Conservation (phyloP, 2,113 vertebrate genomes). For the Siphamia tubifer region DNA sequence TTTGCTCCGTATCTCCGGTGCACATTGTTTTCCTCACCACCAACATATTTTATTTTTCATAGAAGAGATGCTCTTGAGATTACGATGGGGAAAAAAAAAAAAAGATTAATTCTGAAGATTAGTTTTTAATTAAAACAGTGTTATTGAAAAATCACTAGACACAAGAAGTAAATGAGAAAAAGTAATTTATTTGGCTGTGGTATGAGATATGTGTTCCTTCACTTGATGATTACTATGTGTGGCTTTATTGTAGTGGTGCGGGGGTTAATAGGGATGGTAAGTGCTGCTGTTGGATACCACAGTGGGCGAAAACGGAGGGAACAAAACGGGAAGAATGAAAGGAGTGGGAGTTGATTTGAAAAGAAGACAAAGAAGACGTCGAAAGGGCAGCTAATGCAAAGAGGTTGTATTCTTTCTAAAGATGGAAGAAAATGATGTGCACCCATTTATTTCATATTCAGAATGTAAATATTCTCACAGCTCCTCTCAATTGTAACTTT, state of each 20-base stretch:
- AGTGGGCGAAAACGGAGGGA: neutral
- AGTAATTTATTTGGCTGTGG: slow-evolving; percentile 7
- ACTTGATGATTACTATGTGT: neutral
- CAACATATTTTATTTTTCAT: neutral
- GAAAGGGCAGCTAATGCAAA: slow-evolving; percentile 6
- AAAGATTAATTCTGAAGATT: slow-evolving; percentile 45
- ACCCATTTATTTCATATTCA: neutral
- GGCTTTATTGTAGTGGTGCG: neutral
- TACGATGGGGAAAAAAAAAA: neutral
- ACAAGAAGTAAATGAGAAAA: slow-evolving; percentile 2
- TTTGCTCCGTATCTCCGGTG: slow-evolving; percentile 7
- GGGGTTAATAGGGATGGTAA: neutral
- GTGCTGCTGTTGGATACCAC: neutral
- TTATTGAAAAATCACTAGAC: slow-evolving; percentile 18
- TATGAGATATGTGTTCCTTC: neutral
- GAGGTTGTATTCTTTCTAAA: slow-evolving; percentile 10
- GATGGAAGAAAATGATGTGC: neutral
- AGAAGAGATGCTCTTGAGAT: slow-evolving; percentile 38
- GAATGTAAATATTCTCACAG: neutral
- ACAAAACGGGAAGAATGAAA: neutral
- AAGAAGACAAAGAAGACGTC: slow-evolving; percentile 14
- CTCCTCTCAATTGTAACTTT: neutral
- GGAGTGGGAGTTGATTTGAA: slow-evolving; percentile 18
- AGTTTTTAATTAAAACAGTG: slow-evolving; percentile 55
- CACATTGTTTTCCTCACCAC: slow-evolving; percentile 22